These are phyloP conservation scores for Cactoblastis cactorum DNA, from an alignment of 2,888 invertebrate species.

Conservation along the genomic window DNA sequence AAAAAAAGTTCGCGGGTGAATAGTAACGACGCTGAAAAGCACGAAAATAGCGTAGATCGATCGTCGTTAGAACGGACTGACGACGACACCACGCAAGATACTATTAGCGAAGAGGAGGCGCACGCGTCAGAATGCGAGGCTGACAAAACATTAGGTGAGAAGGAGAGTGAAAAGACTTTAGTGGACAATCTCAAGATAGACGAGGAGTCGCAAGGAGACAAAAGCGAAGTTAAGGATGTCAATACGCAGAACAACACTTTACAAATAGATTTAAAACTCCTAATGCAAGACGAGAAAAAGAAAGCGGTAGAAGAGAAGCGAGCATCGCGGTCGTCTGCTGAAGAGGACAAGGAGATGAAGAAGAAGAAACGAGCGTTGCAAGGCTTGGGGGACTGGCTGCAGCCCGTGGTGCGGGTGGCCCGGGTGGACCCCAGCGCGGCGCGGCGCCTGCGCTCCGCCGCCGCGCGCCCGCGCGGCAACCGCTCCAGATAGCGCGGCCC, in stretches of 20 bases:
- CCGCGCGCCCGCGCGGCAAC: conserved; percentile 67
- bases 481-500: conserved; percentile 81
- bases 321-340: conserved; percentile 37
- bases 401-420: conserved; percentile 83
- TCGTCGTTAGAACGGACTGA: conserved; percentile 54
- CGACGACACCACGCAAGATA: conserved; percentile 53
- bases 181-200: conserved; percentile 24
- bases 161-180: conserved; percentile 27
- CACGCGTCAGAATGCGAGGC: conserved; percentile 42
- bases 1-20: conserved; percentile 53
- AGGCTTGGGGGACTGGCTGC: conserved; percentile 67
- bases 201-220: conserved; percentile 31
- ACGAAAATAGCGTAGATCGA: conserved; percentile 47
- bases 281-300: conserved; percentile 38
- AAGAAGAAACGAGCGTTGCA: conserved; percentile 51
- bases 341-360: conserved; percentile 48
- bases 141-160: conserved; percentile 19
- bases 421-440: conserved; percentile 74
- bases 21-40: conserved; percentile 49
- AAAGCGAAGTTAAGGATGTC: conserved; percentile 28
- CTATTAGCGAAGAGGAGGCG: conserved; percentile 53
- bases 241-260: conserved; percentile 33
- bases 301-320: conserved; percentile 37
- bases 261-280: conserved; percentile 41
- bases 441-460: conserved; percentile 56